phyloP scores from a whole-genome alignment of 2,113 vertebrate species.

The Scytalopus superciliaris region DNA sequence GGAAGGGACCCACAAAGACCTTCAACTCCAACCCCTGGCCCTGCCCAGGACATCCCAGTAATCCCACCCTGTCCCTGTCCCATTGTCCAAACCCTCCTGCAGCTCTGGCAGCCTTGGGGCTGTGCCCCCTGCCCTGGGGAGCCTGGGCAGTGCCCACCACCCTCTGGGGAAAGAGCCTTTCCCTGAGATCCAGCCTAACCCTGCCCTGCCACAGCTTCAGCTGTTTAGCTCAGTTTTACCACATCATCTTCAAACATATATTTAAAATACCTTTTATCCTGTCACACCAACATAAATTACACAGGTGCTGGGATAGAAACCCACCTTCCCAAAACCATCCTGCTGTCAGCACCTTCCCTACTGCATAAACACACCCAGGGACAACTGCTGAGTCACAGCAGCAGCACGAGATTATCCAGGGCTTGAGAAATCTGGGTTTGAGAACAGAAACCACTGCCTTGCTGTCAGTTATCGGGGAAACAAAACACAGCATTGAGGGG shows the following conservation, averaged over 20 bases:
- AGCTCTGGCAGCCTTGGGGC: neutral
- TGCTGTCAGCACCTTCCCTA: neutral
- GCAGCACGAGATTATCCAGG: neutral
- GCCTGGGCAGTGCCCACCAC: neutral
- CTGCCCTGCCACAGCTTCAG: neutral
- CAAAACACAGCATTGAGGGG: neutral
- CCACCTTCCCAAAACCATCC: neutral
- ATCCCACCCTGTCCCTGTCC: neutral
- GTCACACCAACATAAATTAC: neutral
- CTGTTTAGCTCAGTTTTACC: neutral
- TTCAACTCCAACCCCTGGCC: neutral
- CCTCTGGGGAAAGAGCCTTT: neutral
- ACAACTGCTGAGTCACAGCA: slow-evolving; percentile 36
- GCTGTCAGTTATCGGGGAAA: neutral
- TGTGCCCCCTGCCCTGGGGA: neutral
- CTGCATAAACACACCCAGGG: neutral
- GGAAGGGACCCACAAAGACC: neutral
- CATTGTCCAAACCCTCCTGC: neutral
- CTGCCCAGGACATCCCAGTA: neutral
- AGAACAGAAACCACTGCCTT: neutral
- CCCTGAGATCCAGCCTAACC: neutral
- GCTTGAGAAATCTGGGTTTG: slow-evolving; percentile 21
- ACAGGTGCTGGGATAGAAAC: neutral
- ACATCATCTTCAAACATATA: neutral
- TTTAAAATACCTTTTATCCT: neutral